Base-by-base conservation (phyloP, 2,888 invertebrate species). In the Hypselothyrea guttata region DNA sequence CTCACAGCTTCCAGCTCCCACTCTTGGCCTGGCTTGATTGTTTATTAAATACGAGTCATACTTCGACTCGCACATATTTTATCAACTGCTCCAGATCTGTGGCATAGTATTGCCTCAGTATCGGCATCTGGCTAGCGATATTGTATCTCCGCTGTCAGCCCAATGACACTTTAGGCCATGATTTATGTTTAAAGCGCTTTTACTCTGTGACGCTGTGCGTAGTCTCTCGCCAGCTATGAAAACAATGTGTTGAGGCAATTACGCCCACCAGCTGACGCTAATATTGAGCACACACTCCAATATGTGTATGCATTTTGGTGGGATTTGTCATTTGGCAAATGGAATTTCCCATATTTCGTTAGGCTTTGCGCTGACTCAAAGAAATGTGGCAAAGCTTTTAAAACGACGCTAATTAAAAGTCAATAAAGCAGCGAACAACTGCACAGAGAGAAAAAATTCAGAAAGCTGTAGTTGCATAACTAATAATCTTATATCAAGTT, bases 171-270 rank as follows among this genome's bases (percentile, higher is more conserved):
- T 57, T 52, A 56, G 27, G 56, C 57, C 57, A 78, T 79, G 78
- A 79, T 79, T 79, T 79, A 79, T 79, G 81, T 76, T 16, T 7
- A 11, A n/a, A 38, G 18, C 38, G 63, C 60, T 65, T 57, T 57
- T 67, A 69, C 74, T 63, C 82, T 65, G 73, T 46, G 82, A 78
- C 78, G 61, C 54, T 63, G 41, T 56, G 60, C 52, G 71, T 56
- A 56, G 52, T 56, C 11, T 31, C 31, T 37, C 31, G 31, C 16
- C 34, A 1, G 9, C n/a, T n/a, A 33, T 34, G 27, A 48, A n/a
- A 63, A 62, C 69, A 71, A 72, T 67, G 74, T 77, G 76, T 83
- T 74, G 83, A 69, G 78, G 78, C 78, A 78, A 78, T 79, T 78
- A 78, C 78, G 83, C 78, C 78, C 79, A 79, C 78, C n/a, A 31